Evolutionary conservation across 2,113 vertebrate genomes (phyloP).

Genomic region (Capreolus pygargus): DNA sequence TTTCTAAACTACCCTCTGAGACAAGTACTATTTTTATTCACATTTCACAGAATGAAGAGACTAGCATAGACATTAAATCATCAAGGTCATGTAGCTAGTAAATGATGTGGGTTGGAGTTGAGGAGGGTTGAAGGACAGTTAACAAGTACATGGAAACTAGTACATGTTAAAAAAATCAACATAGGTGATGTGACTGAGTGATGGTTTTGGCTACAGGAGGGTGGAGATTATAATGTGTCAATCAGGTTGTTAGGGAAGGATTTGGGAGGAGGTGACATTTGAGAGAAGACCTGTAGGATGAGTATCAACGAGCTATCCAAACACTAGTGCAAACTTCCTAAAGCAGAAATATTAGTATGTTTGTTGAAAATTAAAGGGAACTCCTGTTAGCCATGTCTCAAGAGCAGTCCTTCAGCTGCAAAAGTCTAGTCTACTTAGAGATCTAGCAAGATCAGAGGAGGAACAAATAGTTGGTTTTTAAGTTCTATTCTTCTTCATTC

Average conservation of each 20-base stretch:
- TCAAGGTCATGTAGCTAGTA: not conserved
- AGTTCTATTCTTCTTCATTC: not conserved
- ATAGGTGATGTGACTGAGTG: not conserved
- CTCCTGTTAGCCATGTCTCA: not conserved
- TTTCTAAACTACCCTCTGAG: not conserved
- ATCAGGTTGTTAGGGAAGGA: not conserved
- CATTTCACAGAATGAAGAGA: not conserved
- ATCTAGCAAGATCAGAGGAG: not conserved
- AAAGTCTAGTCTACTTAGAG: not conserved
- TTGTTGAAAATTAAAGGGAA: slow-evolving; percentile 12
- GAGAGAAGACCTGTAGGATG: not conserved
- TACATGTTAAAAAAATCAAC: not conserved
- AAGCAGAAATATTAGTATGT: not conserved
- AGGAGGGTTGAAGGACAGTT: not conserved
- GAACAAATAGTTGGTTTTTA: not conserved
- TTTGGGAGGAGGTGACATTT: not conserved
- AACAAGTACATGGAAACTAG: not conserved
- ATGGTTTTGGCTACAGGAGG: not conserved
- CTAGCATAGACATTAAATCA: not conserved
- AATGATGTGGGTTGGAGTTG: not conserved
- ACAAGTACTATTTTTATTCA: not conserved
- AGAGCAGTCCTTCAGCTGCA: not conserved
- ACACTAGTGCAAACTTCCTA: not conserved
- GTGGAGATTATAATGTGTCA: not conserved
- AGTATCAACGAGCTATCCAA: not conserved